Percentiles rank a stretch among this genome's conserved stretches.
Evolutionary conservation across 2,113 vertebrate genomes (phyloP).

Genomic region (Pterocles burchelli): DNA sequence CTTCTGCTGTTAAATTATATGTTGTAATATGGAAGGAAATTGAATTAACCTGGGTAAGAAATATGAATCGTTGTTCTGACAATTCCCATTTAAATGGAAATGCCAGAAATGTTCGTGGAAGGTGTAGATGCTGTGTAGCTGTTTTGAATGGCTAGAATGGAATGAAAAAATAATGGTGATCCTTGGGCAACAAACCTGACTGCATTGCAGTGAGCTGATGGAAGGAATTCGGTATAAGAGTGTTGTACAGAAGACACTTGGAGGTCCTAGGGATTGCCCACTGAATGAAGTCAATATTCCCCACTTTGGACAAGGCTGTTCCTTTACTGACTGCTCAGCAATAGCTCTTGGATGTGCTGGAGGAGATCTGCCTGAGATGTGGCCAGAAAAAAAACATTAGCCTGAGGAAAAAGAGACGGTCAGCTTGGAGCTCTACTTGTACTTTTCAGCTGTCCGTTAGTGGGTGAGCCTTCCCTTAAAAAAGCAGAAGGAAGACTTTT

Average conservation of each 20-base stretch:
- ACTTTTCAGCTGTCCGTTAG: background rate
- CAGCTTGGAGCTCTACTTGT: background rate
- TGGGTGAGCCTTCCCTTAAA: background rate
- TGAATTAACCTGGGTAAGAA: background rate
- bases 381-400: background rate
- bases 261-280: background rate
- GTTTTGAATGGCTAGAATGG: background rate
- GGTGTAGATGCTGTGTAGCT: background rate
- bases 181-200: background rate
- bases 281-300: background rate
- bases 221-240: background rate
- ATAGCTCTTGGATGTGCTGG: background rate
- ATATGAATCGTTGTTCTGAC: slow-evolving; percentile 9
- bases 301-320: background rate
- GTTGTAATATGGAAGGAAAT: background rate
- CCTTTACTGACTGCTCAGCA: background rate
- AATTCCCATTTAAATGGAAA: background rate
- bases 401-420: background rate
- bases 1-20: background rate
- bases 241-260: background rate
- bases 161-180: background rate
- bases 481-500: background rate
- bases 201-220: background rate
- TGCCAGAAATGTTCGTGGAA: background rate
- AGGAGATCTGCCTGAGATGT: background rate